phyloP scores from a whole-genome alignment of 2,888 invertebrate species.

The Idaea aversata region DNA sequence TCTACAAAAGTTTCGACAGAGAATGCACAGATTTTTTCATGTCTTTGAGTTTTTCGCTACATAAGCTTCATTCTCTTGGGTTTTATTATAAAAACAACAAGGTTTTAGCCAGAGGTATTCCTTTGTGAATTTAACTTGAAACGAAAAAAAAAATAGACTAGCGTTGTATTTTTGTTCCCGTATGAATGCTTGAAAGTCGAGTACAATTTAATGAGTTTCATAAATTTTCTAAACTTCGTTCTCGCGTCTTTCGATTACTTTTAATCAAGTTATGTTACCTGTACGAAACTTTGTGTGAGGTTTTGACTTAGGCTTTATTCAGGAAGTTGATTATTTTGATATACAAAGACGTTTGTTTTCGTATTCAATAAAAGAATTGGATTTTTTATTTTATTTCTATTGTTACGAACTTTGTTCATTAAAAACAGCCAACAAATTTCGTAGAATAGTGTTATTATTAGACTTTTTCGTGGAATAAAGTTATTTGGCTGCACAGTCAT shows the following conservation, averaged over 20 bases:
- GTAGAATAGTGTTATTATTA: neutral
- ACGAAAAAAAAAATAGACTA: neutral
- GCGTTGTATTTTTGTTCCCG: neutral
- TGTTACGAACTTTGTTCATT: neutral
- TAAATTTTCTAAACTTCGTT: neutral
- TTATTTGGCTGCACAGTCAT: constrained; percentile 1
- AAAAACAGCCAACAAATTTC: neutral
- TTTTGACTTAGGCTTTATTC: constrained; percentile 3
- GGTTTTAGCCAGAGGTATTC: neutral
- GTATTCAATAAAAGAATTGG: neutral
- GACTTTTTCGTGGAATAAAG: neutral
- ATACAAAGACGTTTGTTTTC: neutral
- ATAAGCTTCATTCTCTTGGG: neutral
- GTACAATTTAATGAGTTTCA: neutral
- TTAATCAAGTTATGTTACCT: neutral
- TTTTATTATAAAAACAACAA: neutral
- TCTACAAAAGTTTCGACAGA: constrained; percentile 11
- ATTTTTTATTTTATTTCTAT: neutral
- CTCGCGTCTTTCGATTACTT: neutral
- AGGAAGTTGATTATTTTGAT: neutral
- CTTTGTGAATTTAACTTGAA: neutral
- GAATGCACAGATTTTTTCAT: constrained; percentile 12
- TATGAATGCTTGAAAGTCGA: neutral
- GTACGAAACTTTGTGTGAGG: constrained; percentile 2
- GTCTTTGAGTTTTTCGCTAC: constrained; percentile 9